Evolutionary conservation across 2,888 invertebrate species (phyloP).

Genomic region (Zootermopsis nevadensis): DNA sequence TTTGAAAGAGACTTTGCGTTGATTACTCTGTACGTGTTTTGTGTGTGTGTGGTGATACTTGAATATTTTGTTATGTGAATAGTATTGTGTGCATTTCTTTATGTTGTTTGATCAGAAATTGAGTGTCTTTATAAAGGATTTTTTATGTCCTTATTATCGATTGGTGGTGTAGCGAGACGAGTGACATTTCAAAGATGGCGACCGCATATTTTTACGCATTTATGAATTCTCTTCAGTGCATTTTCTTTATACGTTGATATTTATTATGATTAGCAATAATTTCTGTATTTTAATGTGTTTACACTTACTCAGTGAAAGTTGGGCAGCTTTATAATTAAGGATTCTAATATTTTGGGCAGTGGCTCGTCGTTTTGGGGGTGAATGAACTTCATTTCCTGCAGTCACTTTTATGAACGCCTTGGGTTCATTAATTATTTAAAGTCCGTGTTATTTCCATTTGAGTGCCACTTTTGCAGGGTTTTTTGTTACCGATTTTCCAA

Average conservation of each 20-base stretch:
- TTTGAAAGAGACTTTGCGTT: constrained; percentile 14
- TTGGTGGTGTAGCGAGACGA: not conserved
- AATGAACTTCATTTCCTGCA: constrained; percentile 29
- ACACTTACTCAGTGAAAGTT: no score
- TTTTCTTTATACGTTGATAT: no score
- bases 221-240: not conserved
- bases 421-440: not conserved
- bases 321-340: no score
- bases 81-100: no score
- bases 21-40: no score
- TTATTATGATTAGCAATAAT: no score
- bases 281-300: no score
- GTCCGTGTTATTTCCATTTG: not conserved
- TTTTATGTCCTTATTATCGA: not conserved
- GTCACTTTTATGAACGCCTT: not conserved
- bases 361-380: constrained; percentile 20
- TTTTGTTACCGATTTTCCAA: not conserved
- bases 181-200: constrained; percentile 36
- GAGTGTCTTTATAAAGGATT: not conserved
- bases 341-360: not conserved
- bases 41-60: no score
- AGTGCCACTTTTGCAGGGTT: not conserved
- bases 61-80: no score
- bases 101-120: not conserved
- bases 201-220: not conserved